Conservation (phyloP, 2,113 vertebrate species). For the Rafetus swinhoei region DNA sequence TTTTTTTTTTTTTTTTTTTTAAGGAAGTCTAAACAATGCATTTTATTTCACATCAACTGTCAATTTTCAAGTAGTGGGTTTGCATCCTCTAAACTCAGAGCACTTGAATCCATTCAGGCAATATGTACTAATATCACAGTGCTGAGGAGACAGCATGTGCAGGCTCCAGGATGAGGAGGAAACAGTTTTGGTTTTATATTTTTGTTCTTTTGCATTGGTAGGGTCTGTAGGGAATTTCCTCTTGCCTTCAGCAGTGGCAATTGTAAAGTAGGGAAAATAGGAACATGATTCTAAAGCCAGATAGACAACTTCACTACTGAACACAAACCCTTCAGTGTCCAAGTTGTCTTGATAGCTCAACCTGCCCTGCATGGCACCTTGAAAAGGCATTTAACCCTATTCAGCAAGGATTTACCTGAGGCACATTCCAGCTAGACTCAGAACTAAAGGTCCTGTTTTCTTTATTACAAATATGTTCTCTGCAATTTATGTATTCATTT, state of each 20-base stretch:
- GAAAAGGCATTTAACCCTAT: not conserved
- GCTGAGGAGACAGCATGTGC: not conserved
- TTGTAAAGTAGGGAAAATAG: not conserved
- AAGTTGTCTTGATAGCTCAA: not conserved
- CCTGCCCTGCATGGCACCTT: not conserved
- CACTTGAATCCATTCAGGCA: accelerated
- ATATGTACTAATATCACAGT: not conserved
- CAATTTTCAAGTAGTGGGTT: not conserved
- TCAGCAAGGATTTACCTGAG: not conserved
- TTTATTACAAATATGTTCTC: not conserved
- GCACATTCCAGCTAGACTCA: not conserved
- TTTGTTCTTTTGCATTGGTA: not conserved
- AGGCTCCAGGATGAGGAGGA: not conserved
- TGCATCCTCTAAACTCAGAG: not conserved
- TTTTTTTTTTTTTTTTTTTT: not conserved
- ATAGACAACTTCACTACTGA: not conserved
- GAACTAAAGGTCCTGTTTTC: not conserved
- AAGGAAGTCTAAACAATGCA: not conserved
- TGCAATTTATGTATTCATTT: not conserved
- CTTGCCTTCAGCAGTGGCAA: not conserved
- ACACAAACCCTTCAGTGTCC: not conserved
- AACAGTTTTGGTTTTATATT: not conserved
- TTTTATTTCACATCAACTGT: not conserved
- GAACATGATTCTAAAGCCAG: not conserved
- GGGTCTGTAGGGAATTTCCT: not conserved